These are phyloP conservation scores for Oxyura jamaicensis DNA, from an alignment of 2,113 vertebrate species.

Conservation along the genomic window DNA sequence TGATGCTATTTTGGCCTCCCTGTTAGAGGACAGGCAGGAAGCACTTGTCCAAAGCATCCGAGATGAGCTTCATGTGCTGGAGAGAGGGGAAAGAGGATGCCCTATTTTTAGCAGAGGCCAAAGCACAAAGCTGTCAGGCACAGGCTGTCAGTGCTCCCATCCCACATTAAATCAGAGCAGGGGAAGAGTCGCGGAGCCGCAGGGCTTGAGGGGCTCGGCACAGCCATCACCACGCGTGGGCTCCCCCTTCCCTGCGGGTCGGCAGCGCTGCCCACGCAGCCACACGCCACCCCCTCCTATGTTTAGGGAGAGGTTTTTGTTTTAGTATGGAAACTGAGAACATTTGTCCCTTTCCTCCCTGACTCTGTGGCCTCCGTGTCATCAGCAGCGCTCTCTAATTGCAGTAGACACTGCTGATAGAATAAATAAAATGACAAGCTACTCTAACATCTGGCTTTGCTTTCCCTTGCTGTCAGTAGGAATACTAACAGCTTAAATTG, in stretches of 20 bases:
- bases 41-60: not conserved
- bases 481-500: constrained; percentile 28
- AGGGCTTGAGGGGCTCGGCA: not conserved
- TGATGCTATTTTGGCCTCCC: not conserved
- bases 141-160: not conserved
- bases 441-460: constrained; percentile 46
- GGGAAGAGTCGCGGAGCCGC: not conserved
- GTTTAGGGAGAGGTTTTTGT: not conserved
- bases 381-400: constrained; percentile 39
- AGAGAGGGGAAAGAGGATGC: not conserved
- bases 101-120: not conserved
- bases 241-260: not conserved
- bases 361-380: constrained; percentile 19
- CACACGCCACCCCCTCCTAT: not conserved
- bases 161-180: rapidly evolving
- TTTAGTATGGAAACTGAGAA: not conserved
- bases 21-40: not conserved
- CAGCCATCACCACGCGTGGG: rapidly evolving
- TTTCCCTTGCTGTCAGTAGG: constrained; percentile 30
- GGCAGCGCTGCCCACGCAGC: not conserved
- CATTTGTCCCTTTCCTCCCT: not conserved
- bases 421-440: constrained; percentile 33
- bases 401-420: constrained; percentile 10
- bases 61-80: not conserved
- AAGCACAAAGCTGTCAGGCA: not conserved